Evolutionary conservation across 2,797 vertebrate species (phyloP).

Genomic region (Megaceryle alcyon): DNA sequence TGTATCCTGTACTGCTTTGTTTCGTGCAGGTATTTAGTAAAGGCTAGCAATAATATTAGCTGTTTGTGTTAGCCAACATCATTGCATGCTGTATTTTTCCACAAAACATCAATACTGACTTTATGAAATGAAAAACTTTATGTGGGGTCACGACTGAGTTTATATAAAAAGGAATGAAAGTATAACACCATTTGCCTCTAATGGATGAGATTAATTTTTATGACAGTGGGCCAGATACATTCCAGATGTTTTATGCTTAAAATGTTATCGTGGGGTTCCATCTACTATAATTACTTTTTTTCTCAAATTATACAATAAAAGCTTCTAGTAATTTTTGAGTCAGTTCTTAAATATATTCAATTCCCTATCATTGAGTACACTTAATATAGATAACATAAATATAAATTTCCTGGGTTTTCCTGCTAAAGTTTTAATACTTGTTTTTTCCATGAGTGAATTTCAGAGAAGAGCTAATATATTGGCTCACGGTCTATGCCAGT

Average conservation of each 20-base stretch:
- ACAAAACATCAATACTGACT: neutral
- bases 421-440: neutral
- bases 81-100: slow-evolving; percentile 3
- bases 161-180: slow-evolving; percentile 64
- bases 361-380: neutral
- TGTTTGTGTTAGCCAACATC: rapidly evolving
- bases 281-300: neutral
- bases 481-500: rapidly evolving
- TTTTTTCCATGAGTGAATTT: neutral
- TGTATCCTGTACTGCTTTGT: rapidly evolving
- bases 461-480: neutral
- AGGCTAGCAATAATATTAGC: neutral
- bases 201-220: slow-evolving; percentile 40
- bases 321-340: slow-evolving; percentile 9
- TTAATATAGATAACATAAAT: neutral
- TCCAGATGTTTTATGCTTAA: slow-evolving; percentile 65
- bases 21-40: neutral
- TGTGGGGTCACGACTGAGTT: slow-evolving; percentile 55
- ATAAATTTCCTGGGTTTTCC: neutral
- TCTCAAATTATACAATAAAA: neutral
- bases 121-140: neutral
- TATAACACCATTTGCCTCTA: slow-evolving; percentile 63
- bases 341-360: neutral
- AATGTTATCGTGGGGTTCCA: slow-evolving; percentile 52
- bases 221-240: slow-evolving; percentile 52